These are phyloP conservation scores for Dicycla oo DNA, from an alignment of 2,888 invertebrate genomes.

Conservation along the genomic window DNA sequence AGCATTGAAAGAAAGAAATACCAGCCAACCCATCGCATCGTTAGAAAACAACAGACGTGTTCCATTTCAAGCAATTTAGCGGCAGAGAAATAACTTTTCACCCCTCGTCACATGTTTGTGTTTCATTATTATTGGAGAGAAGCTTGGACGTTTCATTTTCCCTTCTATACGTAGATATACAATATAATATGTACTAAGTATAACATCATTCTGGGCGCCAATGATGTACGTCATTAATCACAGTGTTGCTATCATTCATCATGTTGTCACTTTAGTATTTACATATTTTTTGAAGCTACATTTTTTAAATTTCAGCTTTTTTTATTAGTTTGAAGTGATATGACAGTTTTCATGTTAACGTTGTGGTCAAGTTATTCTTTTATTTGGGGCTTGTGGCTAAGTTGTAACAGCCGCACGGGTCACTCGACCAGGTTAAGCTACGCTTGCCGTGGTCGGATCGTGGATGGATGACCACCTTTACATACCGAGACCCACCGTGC, in stretches of 20 bases:
- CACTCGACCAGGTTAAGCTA: too few species aligned
- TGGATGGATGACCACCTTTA: too few species aligned
- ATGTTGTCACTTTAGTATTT: constrained; percentile 73
- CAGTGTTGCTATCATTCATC: constrained; percentile 69
- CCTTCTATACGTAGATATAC: constrained; percentile 2
- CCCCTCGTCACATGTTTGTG: constrained; percentile 63
- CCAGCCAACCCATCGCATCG: constrained; percentile 24
- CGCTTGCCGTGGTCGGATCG: too few species aligned
- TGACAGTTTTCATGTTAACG: constrained; percentile 57
- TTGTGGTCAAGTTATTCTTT: constrained; percentile 5
- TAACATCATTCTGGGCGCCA: constrained; percentile 44
- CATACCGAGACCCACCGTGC: too few species aligned
- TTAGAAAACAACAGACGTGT: constrained; percentile 30
- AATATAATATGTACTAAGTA: constrained; percentile 31
- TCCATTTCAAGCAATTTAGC: constrained; percentile 52
- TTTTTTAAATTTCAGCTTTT: constrained; percentile 68
- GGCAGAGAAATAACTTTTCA: constrained; percentile 56
- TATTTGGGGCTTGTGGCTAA: too few species aligned
- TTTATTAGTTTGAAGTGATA: constrained; percentile 71
- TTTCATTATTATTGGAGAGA: constrained; percentile 57
- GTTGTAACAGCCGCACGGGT: too few species aligned
- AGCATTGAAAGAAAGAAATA: constrained; percentile 1
- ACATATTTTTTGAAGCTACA: constrained; percentile 67
- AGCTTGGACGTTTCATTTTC: constrained; percentile 60
- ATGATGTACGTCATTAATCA: constrained; percentile 61